Conservation (phyloP, 1,140 invertebrate genomes). For the Venustaconcha ellipsiformis region DNA sequence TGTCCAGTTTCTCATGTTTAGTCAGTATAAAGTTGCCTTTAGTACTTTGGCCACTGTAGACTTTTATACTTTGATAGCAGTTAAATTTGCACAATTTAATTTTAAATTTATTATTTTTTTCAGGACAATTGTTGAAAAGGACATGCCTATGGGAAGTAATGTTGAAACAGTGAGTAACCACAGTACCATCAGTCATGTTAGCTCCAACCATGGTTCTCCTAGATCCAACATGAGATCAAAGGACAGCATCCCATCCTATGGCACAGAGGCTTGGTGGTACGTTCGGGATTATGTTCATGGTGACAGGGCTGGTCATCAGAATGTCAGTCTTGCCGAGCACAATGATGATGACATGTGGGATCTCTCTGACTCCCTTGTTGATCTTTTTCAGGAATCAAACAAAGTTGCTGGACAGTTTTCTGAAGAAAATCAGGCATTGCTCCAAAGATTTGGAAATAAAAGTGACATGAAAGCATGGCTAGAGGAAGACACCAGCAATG, state of each 20-base stretch:
- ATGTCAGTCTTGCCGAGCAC: constrained; percentile 39
- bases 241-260: constrained; percentile 36
- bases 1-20: no score
- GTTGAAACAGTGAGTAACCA: constrained; percentile 30
- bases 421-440: constrained; percentile 9
- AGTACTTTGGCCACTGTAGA: no score
- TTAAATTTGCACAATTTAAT: background rate
- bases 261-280: constrained; percentile 64
- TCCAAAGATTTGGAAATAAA: constrained; percentile 11
- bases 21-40: no score
- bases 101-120: constrained; percentile 3
- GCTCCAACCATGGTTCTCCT: constrained; percentile 14
- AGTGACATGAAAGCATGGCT: constrained; percentile 62
- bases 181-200: constrained; percentile 29
- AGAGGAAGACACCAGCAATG: constrained; percentile 61
- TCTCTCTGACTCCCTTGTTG: constrained; percentile 64
- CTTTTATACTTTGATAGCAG: no score
- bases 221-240: constrained; percentile 7
- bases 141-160: constrained; percentile 28
- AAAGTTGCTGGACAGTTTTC: constrained; percentile 31
- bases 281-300: constrained; percentile 53
- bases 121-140: constrained; percentile 31
- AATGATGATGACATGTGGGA: constrained; percentile 64
- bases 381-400: constrained; percentile 58
- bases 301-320: constrained; percentile 52